phyloP scores from a whole-genome alignment of 2,113 vertebrate species.

The Cepphus grylle region DNA sequence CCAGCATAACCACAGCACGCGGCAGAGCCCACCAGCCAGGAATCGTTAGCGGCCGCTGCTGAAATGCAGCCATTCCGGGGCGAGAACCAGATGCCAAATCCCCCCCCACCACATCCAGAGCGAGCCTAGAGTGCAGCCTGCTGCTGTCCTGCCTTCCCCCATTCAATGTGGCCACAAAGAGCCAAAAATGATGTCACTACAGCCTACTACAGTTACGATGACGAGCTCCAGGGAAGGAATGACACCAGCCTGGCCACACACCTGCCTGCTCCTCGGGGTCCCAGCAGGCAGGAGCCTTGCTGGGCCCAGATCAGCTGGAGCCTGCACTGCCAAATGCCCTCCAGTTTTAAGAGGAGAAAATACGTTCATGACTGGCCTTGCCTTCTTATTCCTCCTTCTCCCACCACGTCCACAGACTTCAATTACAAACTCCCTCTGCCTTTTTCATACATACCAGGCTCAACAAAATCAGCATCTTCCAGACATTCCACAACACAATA shows the following conservation, averaged over 20 bases:
- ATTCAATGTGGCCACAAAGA: not conserved
- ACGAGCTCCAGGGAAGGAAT: not conserved
- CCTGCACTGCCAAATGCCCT: not conserved
- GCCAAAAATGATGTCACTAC: fast-evolving
- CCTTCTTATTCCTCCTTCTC: not conserved
- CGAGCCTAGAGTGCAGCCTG: fast-evolving
- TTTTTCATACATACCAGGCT: not conserved
- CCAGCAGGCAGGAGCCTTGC: not conserved
- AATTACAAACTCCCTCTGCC: not conserved
- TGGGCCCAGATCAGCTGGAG: not conserved
- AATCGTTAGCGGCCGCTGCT: fast-evolving
- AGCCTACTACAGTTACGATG: not conserved
- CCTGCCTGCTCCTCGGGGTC: not conserved
- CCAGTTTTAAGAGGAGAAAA: not conserved
- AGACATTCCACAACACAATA: not conserved
- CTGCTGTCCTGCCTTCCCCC: not conserved
- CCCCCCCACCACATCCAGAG: not conserved
- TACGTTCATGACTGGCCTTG: not conserved
- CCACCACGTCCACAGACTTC: not conserved
- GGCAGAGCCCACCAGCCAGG: not conserved
- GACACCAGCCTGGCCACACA: fast-evolving
- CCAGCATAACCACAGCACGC: not conserved
- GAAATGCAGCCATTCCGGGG: fast-evolving
- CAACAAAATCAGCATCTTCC: not conserved
- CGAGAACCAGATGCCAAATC: not conserved